Percentiles rank a stretch among this genome's conserved stretches.
Evolutionary conservation across 2,113 vertebrate genomes (phyloP).

Genomic region (Neogobius melanostomus): DNA sequence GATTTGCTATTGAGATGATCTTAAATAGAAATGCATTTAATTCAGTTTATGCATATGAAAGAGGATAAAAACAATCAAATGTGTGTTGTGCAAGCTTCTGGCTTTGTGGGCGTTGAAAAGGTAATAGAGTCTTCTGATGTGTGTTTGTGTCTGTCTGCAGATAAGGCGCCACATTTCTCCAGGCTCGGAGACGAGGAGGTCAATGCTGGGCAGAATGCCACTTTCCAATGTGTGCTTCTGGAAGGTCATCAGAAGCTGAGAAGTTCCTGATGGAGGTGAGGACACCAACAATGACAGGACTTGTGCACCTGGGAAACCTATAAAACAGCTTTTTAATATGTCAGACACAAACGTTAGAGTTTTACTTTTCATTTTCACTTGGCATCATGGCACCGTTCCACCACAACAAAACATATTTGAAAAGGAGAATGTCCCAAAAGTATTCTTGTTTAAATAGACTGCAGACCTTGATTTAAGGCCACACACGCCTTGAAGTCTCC

Average conservation of each 20-base stretch:
- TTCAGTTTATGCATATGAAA: constrained; percentile 16
- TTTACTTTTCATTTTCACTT: background rate
- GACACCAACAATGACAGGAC: constrained; percentile 23
- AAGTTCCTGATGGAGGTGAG: constrained; percentile 92
- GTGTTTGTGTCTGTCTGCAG: constrained; percentile 66
- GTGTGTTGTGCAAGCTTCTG: constrained; percentile 14
- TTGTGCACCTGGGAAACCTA: background rate
- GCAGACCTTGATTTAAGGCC: constrained; percentile 17
- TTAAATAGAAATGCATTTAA: constrained; percentile 15
- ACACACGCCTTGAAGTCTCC: constrained; percentile 28
- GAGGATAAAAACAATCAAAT: constrained; percentile 3
- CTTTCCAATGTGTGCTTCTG: constrained; percentile 94
- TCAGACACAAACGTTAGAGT: background rate
- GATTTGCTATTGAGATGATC: background rate
- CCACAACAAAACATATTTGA: background rate
- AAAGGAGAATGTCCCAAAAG: constrained; percentile 10
- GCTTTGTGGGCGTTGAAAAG: constrained; percentile 28
- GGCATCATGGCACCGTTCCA: background rate
- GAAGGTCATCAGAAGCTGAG: constrained; percentile 85
- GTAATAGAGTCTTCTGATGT: constrained; percentile 31
- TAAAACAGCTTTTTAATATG: background rate
- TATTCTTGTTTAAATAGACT: constrained; percentile 25
- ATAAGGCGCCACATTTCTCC: constrained; percentile 95
- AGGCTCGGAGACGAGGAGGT: constrained; percentile 95
- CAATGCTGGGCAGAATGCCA: constrained; percentile 94